Conservation (phyloP, 2,113 vertebrate species). For the Peromyscus leucopus region DNA sequence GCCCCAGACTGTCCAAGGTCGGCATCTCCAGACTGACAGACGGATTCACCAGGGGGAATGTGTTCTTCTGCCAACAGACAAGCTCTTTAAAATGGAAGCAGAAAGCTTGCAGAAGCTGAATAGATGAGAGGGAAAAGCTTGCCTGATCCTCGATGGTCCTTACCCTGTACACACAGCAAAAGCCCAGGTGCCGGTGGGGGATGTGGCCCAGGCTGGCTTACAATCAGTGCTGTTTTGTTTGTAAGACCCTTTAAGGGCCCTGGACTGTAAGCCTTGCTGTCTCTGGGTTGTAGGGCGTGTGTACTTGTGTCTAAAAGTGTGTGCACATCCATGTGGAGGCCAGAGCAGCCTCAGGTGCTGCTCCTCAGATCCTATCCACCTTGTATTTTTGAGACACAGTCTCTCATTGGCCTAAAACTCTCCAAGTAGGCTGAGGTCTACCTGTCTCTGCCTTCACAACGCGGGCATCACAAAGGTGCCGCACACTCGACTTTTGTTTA, state of each 20-base stretch:
- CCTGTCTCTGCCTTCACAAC: too few relatives aligned
- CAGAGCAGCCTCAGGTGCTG: too few relatives aligned
- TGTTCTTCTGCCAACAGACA: not conserved
- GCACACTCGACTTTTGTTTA: not conserved
- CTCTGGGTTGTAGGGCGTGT: not conserved
- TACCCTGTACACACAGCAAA: not conserved
- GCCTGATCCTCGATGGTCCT: not conserved
- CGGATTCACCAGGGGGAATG: not conserved
- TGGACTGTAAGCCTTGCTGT: not conserved
- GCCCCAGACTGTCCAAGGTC: not conserved
- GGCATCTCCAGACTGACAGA: not conserved
- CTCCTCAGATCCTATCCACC: not conserved
- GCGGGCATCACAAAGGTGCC: not conserved
- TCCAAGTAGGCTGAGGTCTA: not conserved
- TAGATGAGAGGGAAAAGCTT: not conserved
- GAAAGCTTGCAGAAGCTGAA: not conserved
- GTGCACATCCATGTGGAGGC: too few relatives aligned
- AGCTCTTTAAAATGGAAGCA: conserved; percentile 9
- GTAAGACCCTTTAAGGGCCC: not conserved
- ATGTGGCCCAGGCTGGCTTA: not conserved
- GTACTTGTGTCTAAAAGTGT: not conserved
- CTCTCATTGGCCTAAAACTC: not conserved
- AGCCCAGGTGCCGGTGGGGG: rapidly evolving
- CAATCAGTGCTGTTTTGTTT: not conserved
- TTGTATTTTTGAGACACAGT: not conserved